Conservation (phyloP, 2,113 vertebrate genomes). For the Thymallus thymallus region DNA sequence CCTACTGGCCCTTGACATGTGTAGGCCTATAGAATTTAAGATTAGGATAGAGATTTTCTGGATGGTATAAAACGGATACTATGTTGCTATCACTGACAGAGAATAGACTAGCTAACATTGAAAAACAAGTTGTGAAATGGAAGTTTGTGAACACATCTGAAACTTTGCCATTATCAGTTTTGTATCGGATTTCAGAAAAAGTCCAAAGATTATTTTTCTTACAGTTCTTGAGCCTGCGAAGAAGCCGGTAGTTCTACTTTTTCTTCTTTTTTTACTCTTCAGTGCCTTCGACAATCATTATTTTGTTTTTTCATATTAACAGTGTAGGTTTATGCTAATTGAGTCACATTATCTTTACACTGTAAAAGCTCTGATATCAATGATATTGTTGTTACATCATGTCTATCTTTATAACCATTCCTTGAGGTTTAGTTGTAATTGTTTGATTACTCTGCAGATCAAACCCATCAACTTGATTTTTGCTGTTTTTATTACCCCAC, state of each 20-base stretch:
- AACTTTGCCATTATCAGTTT: background rate
- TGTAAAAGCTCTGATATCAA: background rate
- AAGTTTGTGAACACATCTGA: background rate
- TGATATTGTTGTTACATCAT: background rate
- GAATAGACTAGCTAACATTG: background rate
- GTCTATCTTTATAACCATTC: conserved; percentile 8
- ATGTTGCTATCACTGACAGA: background rate
- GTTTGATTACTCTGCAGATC: background rate
- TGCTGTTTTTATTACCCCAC: background rate
- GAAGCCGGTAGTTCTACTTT: conserved; percentile 2
- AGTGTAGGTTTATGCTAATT: background rate
- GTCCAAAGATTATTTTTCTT: conserved; percentile 45
- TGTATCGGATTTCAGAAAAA: background rate
- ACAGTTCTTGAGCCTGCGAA: background rate
- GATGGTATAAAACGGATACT: background rate
- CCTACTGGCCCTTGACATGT: background rate
- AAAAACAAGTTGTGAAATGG: conserved; percentile 19
- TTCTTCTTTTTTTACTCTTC: conserved; percentile 7
- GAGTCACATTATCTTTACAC: background rate
- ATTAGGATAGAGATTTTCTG: background rate
- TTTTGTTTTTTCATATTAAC: conserved; percentile 6
- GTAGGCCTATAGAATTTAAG: background rate
- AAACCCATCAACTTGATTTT: background rate
- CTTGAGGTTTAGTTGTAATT: background rate
- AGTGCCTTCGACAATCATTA: conserved; percentile 56